Conservation (phyloP, 2,888 invertebrate genomes). For the Limenitis camilla region DNA sequence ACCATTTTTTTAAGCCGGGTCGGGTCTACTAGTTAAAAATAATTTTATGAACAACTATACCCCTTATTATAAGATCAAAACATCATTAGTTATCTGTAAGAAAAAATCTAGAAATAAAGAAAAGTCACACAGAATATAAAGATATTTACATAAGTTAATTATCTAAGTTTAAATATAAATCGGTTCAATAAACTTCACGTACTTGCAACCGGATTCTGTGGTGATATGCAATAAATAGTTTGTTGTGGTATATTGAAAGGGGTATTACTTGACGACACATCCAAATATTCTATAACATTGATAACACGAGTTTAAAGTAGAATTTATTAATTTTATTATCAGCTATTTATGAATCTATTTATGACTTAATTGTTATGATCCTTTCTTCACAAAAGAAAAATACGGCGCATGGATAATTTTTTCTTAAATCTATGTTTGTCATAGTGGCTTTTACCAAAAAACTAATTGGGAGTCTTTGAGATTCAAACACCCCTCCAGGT, state of each 20-base stretch:
- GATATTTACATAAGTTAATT: not conserved
- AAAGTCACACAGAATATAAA: not conserved
- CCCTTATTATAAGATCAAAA: not conserved
- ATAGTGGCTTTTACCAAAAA: no score
- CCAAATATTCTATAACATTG: not conserved
- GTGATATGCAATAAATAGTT: slow-evolving; percentile 4
- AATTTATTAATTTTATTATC: no score
- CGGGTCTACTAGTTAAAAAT: no score
- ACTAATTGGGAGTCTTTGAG: no score
- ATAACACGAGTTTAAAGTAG: no score
- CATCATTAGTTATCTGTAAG: not conserved
- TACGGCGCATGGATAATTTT: no score
- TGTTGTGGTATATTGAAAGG: slow-evolving; percentile 1
- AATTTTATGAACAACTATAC: not conserved
- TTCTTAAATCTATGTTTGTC: no score
- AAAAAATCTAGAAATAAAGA: not conserved
- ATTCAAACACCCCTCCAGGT: no score
- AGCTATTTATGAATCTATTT: no score
- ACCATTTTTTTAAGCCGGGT: no score
- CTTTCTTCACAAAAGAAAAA: no score
- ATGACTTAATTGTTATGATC: no score
- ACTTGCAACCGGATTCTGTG: slow-evolving; percentile 15
- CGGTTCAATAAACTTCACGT: slow-evolving; percentile 15
- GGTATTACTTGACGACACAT: not conserved
- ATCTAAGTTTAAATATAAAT: slow-evolving; percentile 11